A percentile compares a stretch with the other conserved stretches of the same genome.
These are phyloP conservation scores for Hymenopus coronatus DNA, from an alignment of 2,888 invertebrate genomes.

Conservation along the genomic window DNA sequence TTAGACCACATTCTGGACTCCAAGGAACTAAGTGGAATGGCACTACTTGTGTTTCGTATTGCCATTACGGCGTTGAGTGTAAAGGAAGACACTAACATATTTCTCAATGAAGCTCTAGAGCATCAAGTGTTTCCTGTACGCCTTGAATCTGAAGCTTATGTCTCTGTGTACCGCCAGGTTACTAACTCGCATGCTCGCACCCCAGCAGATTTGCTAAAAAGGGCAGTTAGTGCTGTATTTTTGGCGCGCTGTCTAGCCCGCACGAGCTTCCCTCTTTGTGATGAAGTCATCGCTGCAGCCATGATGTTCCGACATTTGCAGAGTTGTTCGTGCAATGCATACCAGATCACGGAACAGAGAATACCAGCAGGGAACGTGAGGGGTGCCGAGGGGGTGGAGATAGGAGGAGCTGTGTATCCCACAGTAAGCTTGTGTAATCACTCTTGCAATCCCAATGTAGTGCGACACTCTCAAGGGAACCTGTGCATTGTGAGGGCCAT, in stretches of 20 bases:
- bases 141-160: slow-evolving; percentile 6
- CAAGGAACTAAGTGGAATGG: slow-evolving; percentile 39
- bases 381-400: slow-evolving; percentile 35
- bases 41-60: slow-evolving; percentile 38
- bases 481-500: slow-evolving; percentile 40
- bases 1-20: slow-evolving; percentile 40
- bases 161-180: slow-evolving; percentile 42
- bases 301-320: slow-evolving; percentile 48
- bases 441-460: slow-evolving; percentile 49
- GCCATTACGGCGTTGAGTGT: slow-evolving; percentile 24
- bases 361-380: slow-evolving; percentile 40
- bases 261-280: slow-evolving; percentile 33
- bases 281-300: slow-evolving; percentile 42
- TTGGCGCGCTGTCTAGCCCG: slow-evolving; percentile 45
- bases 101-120: neutral
- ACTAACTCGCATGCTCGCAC: slow-evolving; percentile 43
- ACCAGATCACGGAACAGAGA: slow-evolving; percentile 49
- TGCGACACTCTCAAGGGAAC: slow-evolving; percentile 44
- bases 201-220: slow-evolving; percentile 44
- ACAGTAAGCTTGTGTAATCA: slow-evolving; percentile 52
- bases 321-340: slow-evolving; percentile 50
- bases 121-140: neutral
- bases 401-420: slow-evolving; percentile 51
- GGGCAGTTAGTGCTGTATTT: slow-evolving; percentile 46
- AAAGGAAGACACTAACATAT: neutral